Percentiles rank a stretch among this genome's conserved stretches.
These are phyloP conservation scores for Troilus luridus DNA, from an alignment of 2,888 invertebrate genomes.

Conservation along the genomic window DNA sequence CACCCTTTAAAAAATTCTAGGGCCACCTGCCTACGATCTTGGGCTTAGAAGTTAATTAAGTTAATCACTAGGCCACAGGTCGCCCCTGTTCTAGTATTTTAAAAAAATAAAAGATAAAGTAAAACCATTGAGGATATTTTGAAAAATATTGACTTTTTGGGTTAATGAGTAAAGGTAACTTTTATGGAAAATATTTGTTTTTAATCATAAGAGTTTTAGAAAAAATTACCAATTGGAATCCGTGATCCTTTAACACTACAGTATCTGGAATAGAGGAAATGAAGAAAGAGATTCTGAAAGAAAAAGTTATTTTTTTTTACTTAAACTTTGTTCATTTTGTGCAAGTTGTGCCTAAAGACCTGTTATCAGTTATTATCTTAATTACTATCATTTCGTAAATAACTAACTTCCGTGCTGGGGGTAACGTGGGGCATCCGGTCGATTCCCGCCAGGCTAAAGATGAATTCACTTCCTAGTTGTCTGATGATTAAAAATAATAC, in stretches of 20 bases:
- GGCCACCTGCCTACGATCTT: too few species aligned
- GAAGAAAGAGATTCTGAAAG: not conserved
- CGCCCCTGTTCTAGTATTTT: too few species aligned
- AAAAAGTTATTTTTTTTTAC: not conserved
- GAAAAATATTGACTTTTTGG: too few species aligned
- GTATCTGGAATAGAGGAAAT: not conserved
- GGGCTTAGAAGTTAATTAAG: too few species aligned
- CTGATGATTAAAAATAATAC: not conserved
- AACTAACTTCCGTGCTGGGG: not conserved
- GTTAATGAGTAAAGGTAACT: too few species aligned
- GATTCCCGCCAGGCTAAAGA: not conserved
- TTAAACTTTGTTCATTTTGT: not conserved
- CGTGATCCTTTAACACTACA: not conserved
- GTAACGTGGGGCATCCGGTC: slow-evolving; percentile 6
- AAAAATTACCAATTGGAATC: not conserved
- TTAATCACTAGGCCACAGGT: too few species aligned
- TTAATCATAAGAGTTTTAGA: not conserved
- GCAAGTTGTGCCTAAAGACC: not conserved
- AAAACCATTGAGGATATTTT: too few species aligned
- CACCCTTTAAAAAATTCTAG: too few species aligned
- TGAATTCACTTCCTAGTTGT: not conserved
- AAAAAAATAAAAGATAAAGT: too few species aligned
- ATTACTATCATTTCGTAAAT: slow-evolving; percentile 33
- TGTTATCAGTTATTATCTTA: slow-evolving; percentile 10
- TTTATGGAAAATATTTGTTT: not conserved